Conservation (phyloP, 2,888 invertebrate genomes). For the Tenthredo livida region DNA sequence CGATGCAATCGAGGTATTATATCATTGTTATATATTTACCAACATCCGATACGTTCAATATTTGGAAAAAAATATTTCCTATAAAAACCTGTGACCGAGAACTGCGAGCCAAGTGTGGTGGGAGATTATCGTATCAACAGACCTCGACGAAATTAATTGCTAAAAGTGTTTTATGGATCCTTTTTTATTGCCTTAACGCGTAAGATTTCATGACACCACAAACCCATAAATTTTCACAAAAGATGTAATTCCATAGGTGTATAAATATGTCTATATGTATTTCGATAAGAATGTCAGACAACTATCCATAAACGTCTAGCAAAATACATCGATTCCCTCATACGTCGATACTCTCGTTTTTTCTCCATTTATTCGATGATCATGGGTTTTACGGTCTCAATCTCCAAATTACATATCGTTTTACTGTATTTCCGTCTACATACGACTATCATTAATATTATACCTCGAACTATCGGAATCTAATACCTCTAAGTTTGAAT, state of each 20-base stretch:
- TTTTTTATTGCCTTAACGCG: conserved; percentile 37
- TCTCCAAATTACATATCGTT: not conserved
- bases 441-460: not conserved
- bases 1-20: not conserved
- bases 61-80: conserved; percentile 1
- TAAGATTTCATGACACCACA: conserved; percentile 41
- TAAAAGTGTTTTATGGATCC: conserved; percentile 32
- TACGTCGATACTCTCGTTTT: not conserved
- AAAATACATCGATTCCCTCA: conserved; percentile 3
- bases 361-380: not conserved
- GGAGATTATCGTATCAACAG: conserved; percentile 31
- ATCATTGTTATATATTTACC: conserved; percentile 5
- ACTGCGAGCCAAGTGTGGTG: not conserved
- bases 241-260: not conserved
- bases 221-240: conserved; percentile 22
- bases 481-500: conserved; percentile 1
- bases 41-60: not conserved
- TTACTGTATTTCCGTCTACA: not conserved
- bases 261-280: not conserved
- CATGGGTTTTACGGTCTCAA: not conserved
- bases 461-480: not conserved
- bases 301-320: conserved; percentile 8
- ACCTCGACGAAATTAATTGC: conserved; percentile 44
- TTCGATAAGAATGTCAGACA: not conserved
- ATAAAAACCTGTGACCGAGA: conserved; percentile 15